These are phyloP conservation scores for Danio aesculapii DNA, from an alignment of 2,797 vertebrate genomes.

Conservation along the genomic window DNA sequence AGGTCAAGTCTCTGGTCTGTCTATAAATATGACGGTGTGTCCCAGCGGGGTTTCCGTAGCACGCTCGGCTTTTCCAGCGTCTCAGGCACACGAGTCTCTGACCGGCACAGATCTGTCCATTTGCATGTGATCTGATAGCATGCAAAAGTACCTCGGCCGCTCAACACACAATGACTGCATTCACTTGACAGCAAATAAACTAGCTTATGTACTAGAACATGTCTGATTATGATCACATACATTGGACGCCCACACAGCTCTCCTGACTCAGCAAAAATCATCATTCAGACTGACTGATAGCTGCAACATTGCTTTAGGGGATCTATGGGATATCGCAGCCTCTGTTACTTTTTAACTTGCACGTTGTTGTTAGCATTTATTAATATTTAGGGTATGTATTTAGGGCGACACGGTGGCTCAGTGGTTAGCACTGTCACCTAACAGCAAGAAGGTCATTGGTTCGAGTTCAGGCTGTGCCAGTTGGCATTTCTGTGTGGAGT, in stretches of 20 bases:
- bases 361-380: too few species aligned
- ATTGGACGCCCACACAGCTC: neutral
- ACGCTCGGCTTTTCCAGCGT: constrained; percentile 75
- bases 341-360: too few species aligned
- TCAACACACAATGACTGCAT: constrained; percentile 1
- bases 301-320: neutral
- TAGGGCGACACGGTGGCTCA: too few species aligned
- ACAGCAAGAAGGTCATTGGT: too few species aligned
- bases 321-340: too few species aligned
- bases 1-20: constrained; percentile 78
- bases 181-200: constrained; percentile 15
- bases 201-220: neutral
- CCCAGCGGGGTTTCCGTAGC: constrained; percentile 75
- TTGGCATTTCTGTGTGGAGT: too few species aligned
- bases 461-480: too few species aligned
- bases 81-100: constrained; percentile 69
- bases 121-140: constrained; percentile 57
- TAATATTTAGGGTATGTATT: too few species aligned
- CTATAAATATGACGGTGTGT: constrained; percentile 83
- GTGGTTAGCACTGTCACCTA: too few species aligned
- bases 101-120: constrained; percentile 62
- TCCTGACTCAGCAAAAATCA: neutral
- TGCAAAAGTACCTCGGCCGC: too few species aligned
- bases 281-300: neutral
- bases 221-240: neutral